Base-by-base conservation (phyloP, 2,113 vertebrate genomes). In the Platanista minor region DNA sequence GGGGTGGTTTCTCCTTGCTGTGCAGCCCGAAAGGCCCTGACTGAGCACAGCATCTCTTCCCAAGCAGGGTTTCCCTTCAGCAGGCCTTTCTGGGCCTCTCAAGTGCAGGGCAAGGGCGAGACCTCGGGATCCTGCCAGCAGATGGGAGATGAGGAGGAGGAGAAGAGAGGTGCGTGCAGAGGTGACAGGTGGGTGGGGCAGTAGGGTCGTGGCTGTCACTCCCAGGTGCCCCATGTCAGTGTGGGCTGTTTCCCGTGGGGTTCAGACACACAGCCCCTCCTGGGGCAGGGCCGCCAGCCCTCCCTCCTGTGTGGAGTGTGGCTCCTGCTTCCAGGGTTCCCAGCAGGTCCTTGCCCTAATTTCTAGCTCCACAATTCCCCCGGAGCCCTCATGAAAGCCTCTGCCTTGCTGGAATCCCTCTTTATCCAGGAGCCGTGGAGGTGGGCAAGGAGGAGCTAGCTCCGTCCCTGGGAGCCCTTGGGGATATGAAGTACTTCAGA, bases 81-180 rank as follows among this genome's bases (percentile, higher is more conserved):
- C 93, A 95, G 91, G 74, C 93, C 95, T 90, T 83, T 96, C 86
- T 95, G 97, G 97, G 67, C 72, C 41, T 74, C 97, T 31, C 98
- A 93, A 43, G 57, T 64, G 29, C 94, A 78, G 49, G 62, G 81
- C 49, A 98, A 97, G 78, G 89, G 57, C 0, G 93, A 96, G 83
- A 83, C 78, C n/a, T n/a, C 89, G 0, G 69, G 78, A 59, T 74
- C 66, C 0, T 27, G 84, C 46, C 10, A 27, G 49, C 91, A 43
- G 25, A 27, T 36, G 8, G 92, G 61, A 80, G 72, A 62, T 3
- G 93, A 92, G 59, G 21, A 83, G 31, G 67, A 81, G 14, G 87
- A 97, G 59, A 83, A 66, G 90, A 46, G 33, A 89, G 81, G 46
- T 86, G 18, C 8, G 52, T 82, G 61, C 49, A 81, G 91, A 81